Percentiles rank a stretch among this genome's conserved stretches.
phyloP scores from a whole-genome alignment of 2,113 vertebrate species.

The Pangasianodon gigas region DNA sequence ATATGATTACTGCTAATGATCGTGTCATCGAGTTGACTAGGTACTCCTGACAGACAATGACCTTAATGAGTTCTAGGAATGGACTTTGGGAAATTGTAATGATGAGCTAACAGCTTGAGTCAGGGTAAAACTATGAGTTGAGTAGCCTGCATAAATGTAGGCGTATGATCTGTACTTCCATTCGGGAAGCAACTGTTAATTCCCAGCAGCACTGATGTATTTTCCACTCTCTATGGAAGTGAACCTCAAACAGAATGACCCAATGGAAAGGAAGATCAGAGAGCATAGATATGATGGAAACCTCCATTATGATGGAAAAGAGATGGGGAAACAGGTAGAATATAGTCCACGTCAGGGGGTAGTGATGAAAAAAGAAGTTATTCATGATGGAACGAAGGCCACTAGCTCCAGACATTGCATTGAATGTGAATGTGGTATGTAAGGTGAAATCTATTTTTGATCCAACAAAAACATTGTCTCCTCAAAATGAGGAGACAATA shows the following conservation, averaged over 20 bases:
- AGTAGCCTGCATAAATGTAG: slow-evolving; percentile 31
- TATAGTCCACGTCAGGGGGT: not conserved
- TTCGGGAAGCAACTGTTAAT: slow-evolving; percentile 37
- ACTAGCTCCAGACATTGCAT: not conserved
- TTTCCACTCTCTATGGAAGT: slow-evolving; percentile 35
- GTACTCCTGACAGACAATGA: not conserved
- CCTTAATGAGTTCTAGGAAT: slow-evolving; percentile 18
- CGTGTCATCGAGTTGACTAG: not conserved
- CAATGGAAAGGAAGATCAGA: slow-evolving; percentile 42
- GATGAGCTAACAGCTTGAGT: slow-evolving; percentile 32
- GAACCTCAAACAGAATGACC: slow-evolving; percentile 14
- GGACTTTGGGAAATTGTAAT: not conserved
- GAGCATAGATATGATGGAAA: slow-evolving; percentile 20
- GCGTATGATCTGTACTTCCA: slow-evolving; percentile 38
- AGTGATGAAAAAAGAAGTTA: not conserved
- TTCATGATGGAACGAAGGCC: not conserved
- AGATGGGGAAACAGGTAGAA: slow-evolving; percentile 25
- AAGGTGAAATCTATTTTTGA: not conserved
- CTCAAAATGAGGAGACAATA: not conserved
- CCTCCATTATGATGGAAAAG: slow-evolving; percentile 32
- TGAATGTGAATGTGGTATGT: not conserved
- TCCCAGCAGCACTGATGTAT: slow-evolving; percentile 50
- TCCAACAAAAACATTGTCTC: not conserved
- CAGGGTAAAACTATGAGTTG: slow-evolving; percentile 29
- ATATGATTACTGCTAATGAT: not conserved